A percentile compares a stretch with the other conserved stretches of the same genome.
These are phyloP conservation scores for Mesorhabditis spiculigera DNA, from an alignment of 2,888 invertebrate species.

Conservation along the genomic window DNA sequence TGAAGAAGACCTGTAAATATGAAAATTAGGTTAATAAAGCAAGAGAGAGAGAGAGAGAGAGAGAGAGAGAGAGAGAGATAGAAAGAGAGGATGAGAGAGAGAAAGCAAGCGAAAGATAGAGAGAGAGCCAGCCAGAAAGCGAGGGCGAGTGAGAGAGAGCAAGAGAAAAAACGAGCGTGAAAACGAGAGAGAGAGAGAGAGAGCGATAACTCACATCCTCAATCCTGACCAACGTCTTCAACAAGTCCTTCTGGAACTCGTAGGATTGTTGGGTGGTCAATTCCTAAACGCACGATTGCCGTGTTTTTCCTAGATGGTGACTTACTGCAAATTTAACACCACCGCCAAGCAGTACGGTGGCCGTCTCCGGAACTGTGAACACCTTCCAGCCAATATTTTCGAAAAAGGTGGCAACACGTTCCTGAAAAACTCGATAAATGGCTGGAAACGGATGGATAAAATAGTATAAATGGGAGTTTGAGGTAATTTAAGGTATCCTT, in stretches of 20 bases:
- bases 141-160: too few species aligned
- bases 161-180: too few species aligned
- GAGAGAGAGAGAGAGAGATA: too few species aligned
- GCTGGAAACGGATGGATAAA: background rate
- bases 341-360: conserved; percentile 88
- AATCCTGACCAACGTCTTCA: conserved; percentile 74
- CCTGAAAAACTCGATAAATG: conserved; percentile 50
- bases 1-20: conserved; percentile 49
- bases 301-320: background rate
- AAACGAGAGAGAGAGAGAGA: too few species aligned
- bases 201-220: conserved; percentile 48
- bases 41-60: background rate
- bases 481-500: background rate
- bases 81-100: background rate
- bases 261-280: conserved; percentile 83
- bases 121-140: too few species aligned
- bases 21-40: background rate
- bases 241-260: conserved; percentile 91
- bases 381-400: conserved; percentile 90
- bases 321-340: conserved; percentile 47
- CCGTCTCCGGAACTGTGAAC: conserved; percentile 98
- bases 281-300: conserved; percentile 64
- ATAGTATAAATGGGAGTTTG: background rate
- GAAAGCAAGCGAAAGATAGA: background rate
- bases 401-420: conserved; percentile 91